Conservation (phyloP, 2,797 vertebrate species). For the Sciurus vulgaris region DNA sequence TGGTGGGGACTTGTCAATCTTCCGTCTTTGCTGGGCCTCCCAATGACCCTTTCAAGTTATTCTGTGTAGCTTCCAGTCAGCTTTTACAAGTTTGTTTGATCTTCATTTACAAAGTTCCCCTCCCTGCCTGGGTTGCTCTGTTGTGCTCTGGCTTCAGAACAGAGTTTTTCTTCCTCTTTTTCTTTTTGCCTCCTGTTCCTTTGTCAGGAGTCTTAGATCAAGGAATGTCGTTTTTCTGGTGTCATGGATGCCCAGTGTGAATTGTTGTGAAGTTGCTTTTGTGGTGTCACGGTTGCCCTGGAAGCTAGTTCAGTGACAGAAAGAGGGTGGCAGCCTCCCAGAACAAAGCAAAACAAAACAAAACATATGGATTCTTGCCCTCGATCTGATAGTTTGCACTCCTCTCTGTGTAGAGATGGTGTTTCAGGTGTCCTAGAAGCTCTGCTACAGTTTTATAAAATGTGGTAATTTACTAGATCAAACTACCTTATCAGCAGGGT, state of each 20-base stretch:
- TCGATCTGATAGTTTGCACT: constrained; percentile 6
- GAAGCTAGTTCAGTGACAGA: constrained; percentile 50
- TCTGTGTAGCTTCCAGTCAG: constrained; percentile 56
- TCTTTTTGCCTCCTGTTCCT: constrained; percentile 81
- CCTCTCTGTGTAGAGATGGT: not conserved
- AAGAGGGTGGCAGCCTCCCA: constrained; percentile 46
- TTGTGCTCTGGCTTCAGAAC: constrained; percentile 60
- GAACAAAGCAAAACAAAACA: constrained; percentile 10
- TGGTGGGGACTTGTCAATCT: constrained; percentile 35
- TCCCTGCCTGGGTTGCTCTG: constrained; percentile 55
- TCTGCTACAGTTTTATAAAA: constrained; percentile 33
- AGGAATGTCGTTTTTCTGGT: constrained; percentile 88
- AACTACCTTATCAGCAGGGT: not conserved
- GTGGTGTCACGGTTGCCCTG: constrained; percentile 39
- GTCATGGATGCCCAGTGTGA: constrained; percentile 85
- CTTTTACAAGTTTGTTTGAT: constrained; percentile 77
- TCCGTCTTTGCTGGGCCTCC: constrained; percentile 57
- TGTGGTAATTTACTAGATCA: constrained; percentile 18
- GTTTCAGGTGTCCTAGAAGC: constrained; percentile 53
- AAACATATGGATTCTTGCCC: constrained; percentile 48
- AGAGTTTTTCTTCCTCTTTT: constrained; percentile 29
- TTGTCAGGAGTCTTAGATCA: constrained; percentile 84
- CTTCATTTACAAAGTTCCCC: constrained; percentile 60
- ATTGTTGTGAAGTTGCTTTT: constrained; percentile 82
- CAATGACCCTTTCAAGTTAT: constrained; percentile 74